phyloP scores from a whole-genome alignment of 2,888 invertebrate species.

The Drosophila dives region DNA sequence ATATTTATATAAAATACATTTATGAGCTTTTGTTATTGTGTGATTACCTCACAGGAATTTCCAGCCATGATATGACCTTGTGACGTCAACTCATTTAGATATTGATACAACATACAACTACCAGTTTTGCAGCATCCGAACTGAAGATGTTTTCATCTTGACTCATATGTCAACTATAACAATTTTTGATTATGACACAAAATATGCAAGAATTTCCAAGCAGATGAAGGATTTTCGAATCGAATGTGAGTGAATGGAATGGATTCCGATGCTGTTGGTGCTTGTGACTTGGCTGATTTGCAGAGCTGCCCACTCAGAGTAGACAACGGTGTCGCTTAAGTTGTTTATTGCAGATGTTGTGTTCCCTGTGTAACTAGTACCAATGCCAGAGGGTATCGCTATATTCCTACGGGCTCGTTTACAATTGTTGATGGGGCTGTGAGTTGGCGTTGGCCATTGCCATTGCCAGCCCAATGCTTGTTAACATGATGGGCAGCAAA shows the following conservation, averaged over 20 bases:
- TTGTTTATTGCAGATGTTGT: conserved; percentile 58
- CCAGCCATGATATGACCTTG: conserved; percentile 62
- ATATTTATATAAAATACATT: conserved; percentile 15
- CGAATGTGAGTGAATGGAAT: conserved; percentile 14
- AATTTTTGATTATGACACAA: conserved; percentile 37
- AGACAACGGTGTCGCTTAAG: conserved; percentile 52
- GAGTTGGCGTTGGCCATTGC: conserved; percentile 47
- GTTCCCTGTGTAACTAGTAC: conserved; percentile 6
- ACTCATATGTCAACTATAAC: conserved; percentile 31
- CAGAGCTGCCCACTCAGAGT: conserved; percentile 53
- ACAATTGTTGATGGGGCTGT: conserved; percentile 62
- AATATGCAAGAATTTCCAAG: conserved; percentile 32
- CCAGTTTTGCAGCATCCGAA: conserved; percentile 39
- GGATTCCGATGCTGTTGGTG: conserved; percentile 15
- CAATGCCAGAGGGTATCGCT: conserved; percentile 8
- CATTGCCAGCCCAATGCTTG: conserved; percentile 47
- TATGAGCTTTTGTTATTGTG: conserved; percentile 34
- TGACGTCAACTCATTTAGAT: conserved; percentile 63
- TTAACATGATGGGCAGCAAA: conserved; percentile 78
- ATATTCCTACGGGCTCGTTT: conserved; percentile 56
- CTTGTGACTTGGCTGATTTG: conserved; percentile 40
- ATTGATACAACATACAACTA: conserved; percentile 17
- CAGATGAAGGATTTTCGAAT: conserved; percentile 12
- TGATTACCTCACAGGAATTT: conserved; percentile 69
- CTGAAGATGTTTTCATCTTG: conserved; percentile 35